Evolutionary conservation across 2,113 vertebrate species (phyloP), one percentile per base, ranked within the genome.

Genomic region (Atractosteus spatula): DNA sequence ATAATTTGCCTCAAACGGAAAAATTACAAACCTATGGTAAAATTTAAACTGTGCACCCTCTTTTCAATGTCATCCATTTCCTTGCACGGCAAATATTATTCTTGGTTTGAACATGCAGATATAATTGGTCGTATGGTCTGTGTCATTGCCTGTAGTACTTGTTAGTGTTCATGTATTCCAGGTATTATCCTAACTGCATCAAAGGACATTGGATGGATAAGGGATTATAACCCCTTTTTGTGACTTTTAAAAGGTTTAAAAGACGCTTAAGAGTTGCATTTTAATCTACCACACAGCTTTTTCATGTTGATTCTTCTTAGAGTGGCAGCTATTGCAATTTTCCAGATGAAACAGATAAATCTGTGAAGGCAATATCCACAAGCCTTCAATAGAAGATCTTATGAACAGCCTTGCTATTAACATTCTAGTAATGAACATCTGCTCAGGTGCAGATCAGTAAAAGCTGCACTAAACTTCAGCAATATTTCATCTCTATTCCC

Each of bases 201-300:
- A 41, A 3, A 77, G 70, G 79, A 84, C 78, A 70, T 79, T 82
- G 74, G 79, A 79, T 69, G 73, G 75, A 70, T 11, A 12, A 8
- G 75, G 80, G 84, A 86, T 86, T 85, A 78, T 77, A 80, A 81
- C 78, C 79, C 55, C 70, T 66, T 78, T 77, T 70, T 75, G 64
- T 12, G 10, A 4, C 55, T 78, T 55, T 59, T n/a, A 11, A 55
- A 56, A 29, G 54, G 68, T 56, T 11, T 68, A 17, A 70, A 55
- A 41, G 51, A 57, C 63, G 11, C 51, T 65, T 54, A 51, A 8
- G 47, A 3, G 41, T 55, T 55, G 29, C 42, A 55, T 57, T 70
- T 1, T 51, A 14, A 59, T 59, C 63, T 54, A 42, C 54, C n/a
- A 6, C 62, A 62, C 41, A 62, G 14, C 45, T 56, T 47, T 43